Evolutionary conservation across 2,888 invertebrate species (phyloP), one percentile per base, ranked within the genome.

Genomic region (Andrena fulva): DNA sequence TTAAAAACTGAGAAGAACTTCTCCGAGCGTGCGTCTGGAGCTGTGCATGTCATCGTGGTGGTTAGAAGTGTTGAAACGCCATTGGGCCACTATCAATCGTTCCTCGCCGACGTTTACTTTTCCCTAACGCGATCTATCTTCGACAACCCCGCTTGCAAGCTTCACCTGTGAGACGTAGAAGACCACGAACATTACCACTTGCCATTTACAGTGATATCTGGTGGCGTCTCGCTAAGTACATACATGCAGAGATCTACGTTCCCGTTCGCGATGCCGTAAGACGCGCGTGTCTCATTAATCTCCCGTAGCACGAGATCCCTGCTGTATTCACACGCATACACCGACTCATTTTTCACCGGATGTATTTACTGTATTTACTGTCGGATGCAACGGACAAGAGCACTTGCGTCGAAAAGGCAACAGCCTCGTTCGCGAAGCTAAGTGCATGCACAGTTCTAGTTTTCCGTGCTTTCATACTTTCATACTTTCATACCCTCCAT

Each of bases 331-430:
- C 50, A 33, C 12, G 59, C 56, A 42, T 50, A 10, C 12, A 20
- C 73, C 27, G 20, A 52, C 60, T 42, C 62, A 62, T 75, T 69
- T 62, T 69, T 75, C 70, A 75, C 12, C 29, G 27, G 48, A 10
- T 75, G 35, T 52, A 69, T 75, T 56, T 69, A 75, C 52, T 75
- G 35, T 52, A 69, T 75, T 56, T 69, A 75, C 52, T 29, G 60
- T 75, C 60, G 75, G 27, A 62, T 68, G 60, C n/a, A 60, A n/a
- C 33, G 29, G 69, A 33, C n/a, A 33, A 33, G 59, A 35, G 50
- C n/a, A n/a, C 69, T 12, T n/a, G 31, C n/a, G 6, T 10, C 12
- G 6, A 60, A 68, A 75, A 33, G 20, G 27, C 6, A 50, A 35
- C 27, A 69, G 33, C 8, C n/a, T 42, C 31, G 8, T 5, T 31